Evolutionary conservation across 2,888 invertebrate genomes (phyloP).

Genomic region (Hyppa rectilinea): DNA sequence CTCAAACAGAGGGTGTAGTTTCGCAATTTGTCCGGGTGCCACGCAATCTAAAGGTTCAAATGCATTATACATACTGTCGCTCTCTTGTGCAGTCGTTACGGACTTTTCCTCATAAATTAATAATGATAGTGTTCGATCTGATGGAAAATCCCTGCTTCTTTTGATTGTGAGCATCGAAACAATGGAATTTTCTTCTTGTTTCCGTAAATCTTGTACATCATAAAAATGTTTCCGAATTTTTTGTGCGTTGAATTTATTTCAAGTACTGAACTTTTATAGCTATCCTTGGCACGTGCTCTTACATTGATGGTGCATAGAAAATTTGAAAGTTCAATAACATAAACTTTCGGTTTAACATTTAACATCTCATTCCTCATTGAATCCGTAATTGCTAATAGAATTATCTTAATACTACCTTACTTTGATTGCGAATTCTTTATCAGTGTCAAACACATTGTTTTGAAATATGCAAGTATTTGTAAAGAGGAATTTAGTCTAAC

Average conservation of each 20-base stretch:
- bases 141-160: conserved; percentile 23
- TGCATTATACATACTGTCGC: conserved; percentile 28
- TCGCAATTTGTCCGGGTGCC: conserved; percentile 58
- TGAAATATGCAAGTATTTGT: conserved; percentile 5
- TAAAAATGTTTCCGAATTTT: not conserved
- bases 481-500: conserved; percentile 28
- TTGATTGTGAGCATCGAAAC: not conserved
- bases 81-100: conserved; percentile 26
- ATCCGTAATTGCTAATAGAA: not conserved
- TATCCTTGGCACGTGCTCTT: conserved; percentile 10
- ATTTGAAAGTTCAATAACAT: not conserved
- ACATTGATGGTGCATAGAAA: conserved; percentile 19
- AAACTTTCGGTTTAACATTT: conserved; percentile 1
- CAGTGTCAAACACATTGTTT: conserved; percentile 32
- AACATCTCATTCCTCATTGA: not conserved
- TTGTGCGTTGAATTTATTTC: not conserved
- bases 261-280: conserved; percentile 1
- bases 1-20: conserved; percentile 42
- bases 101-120: conserved; percentile 18
- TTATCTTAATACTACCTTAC: not conserved
- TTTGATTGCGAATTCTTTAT: not conserved
- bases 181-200: conserved; percentile 6
- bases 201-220: conserved; percentile 2
- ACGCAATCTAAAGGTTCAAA: conserved; percentile 57
- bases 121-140: conserved; percentile 14